These are phyloP conservation scores for Macroglossus sobrinus DNA, from an alignment of 2,113 vertebrate genomes.

Conservation along the genomic window DNA sequence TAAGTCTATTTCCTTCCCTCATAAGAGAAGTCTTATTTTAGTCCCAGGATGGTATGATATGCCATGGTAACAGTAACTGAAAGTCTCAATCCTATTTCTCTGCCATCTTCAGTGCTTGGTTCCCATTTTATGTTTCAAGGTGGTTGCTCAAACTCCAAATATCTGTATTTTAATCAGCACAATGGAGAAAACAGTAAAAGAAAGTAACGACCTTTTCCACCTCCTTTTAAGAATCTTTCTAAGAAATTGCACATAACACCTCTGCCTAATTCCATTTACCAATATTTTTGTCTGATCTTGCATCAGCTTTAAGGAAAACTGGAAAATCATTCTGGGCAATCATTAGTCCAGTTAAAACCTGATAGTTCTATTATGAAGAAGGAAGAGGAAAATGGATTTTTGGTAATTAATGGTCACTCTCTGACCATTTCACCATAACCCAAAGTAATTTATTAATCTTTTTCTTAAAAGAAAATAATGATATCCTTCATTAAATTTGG, in stretches of 20 bases:
- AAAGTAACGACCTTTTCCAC: neutral
- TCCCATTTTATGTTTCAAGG: neutral
- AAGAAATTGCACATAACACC: neutral
- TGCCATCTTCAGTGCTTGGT: rapidly evolving
- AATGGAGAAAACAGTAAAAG: neutral
- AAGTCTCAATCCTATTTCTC: neutral
- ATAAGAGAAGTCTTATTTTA: neutral
- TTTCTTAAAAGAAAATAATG: neutral
- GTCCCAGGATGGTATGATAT: neutral
- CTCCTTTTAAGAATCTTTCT: neutral
- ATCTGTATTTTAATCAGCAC: neutral
- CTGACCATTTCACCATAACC: neutral
- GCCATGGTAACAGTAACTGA: neutral
- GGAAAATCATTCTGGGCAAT: neutral
- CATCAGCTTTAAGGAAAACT: neutral
- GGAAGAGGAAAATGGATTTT: neutral
- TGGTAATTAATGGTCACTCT: neutral
- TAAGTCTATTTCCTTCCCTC: neutral
- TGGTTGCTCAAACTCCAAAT: neutral
- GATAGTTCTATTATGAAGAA: neutral
- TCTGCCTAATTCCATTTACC: neutral
- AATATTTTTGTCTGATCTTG: neutral
- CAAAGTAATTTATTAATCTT: neutral
- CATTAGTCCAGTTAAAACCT: neutral
- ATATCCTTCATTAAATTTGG: neutral